A percentile compares a stretch with the other conserved stretches of the same genome.
phyloP scores from a whole-genome alignment of 2,888 invertebrate genomes.

The Sepioteuthis lessoniana region DNA sequence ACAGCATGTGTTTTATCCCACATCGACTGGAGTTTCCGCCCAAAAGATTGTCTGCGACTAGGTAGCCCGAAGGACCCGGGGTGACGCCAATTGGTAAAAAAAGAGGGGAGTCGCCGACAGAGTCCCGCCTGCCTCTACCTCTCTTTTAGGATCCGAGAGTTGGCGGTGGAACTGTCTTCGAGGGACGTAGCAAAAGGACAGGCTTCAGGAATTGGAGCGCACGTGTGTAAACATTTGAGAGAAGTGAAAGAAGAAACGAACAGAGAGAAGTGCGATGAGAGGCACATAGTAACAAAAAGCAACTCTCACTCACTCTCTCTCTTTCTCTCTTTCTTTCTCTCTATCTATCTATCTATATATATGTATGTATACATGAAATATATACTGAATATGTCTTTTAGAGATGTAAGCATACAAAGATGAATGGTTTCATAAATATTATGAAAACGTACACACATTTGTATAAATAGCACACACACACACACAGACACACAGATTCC shows the following conservation, averaged over 20 bases:
- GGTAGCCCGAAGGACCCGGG: constrained; percentile 4
- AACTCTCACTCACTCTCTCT: too few species aligned
- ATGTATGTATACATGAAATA: background rate
- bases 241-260: background rate
- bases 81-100: constrained; percentile 3
- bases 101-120: background rate
- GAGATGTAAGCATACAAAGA: constrained; percentile 5
- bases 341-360: background rate
- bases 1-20: constrained; percentile 40
- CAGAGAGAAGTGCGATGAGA: background rate
- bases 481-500: background rate
- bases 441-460: background rate
- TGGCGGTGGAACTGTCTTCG: background rate
- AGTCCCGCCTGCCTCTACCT: background rate
- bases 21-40: background rate
- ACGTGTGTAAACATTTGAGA: constrained; percentile 41
- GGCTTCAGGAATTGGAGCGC: background rate
- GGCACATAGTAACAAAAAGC: background rate
- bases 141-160: background rate
- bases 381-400: background rate
- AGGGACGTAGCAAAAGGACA: background rate
- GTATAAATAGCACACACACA: background rate
- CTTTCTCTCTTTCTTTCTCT: too few species aligned
- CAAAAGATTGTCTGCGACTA: background rate
- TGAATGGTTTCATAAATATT: constrained; percentile 18